A percentile compares a stretch with the other conserved stretches of the same genome.
phyloP scores from a whole-genome alignment of 2,888 invertebrate genomes.

The Netelia inedita region DNA sequence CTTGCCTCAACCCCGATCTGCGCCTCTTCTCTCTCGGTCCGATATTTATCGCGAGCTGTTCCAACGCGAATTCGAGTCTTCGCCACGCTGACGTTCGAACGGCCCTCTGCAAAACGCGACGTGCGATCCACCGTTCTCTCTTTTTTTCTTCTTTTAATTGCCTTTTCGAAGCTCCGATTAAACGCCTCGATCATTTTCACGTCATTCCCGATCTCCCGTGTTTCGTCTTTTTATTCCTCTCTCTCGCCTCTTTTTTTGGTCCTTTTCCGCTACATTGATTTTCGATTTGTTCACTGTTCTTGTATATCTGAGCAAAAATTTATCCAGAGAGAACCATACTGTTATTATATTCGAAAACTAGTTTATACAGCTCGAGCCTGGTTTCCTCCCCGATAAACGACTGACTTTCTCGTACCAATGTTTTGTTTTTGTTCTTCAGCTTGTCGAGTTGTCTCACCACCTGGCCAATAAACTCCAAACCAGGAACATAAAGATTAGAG shows the following conservation, averaged over 20 bases:
- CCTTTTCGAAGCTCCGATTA: slow-evolving; percentile 72
- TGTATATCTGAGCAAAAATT: neutral
- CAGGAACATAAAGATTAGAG: slow-evolving; percentile 2
- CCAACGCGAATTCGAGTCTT: slow-evolving; percentile 54
- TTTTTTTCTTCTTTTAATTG: slow-evolving; percentile 55
- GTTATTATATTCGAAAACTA: slow-evolving; percentile 12
- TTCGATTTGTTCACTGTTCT: slow-evolving; percentile 60
- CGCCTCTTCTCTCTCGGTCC: slow-evolving; percentile 73
- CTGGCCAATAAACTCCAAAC: slow-evolving; percentile 14
- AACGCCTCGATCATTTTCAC: slow-evolving; percentile 76
- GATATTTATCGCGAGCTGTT: slow-evolving; percentile 81
- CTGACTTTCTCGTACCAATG: neutral
- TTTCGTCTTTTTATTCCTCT: slow-evolving; percentile 68
- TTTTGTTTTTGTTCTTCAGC: neutral
- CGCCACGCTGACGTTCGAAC: slow-evolving; percentile 11
- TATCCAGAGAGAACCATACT: neutral
- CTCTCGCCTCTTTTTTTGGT: neutral
- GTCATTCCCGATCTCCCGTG: slow-evolving; percentile 69
- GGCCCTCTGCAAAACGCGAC: slow-evolving; percentile 47
- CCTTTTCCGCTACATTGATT: slow-evolving; percentile 78
- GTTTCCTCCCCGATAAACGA: neutral
- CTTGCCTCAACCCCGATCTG: slow-evolving; percentile 43
- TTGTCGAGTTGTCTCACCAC: slow-evolving; percentile 1
- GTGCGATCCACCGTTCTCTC: slow-evolving; percentile 64
- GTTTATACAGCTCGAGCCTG: neutral